These are phyloP conservation scores for Phoeniculus purpureus DNA, from an alignment of 2,797 vertebrate genomes.

Conservation along the genomic window DNA sequence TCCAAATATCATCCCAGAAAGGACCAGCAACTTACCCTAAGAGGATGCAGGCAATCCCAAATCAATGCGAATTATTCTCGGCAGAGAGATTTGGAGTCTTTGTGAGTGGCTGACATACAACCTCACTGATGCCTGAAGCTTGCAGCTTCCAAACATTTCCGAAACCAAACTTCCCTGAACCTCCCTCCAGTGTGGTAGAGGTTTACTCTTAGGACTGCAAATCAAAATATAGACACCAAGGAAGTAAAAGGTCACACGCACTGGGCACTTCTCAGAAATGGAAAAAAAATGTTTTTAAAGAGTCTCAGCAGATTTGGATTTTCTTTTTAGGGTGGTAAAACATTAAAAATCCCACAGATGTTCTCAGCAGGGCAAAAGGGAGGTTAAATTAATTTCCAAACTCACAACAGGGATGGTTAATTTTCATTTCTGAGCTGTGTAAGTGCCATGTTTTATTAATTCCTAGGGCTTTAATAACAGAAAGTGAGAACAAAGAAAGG, in stretches of 20 bases:
- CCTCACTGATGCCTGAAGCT: neutral
- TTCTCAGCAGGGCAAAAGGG: slow-evolving; percentile 16
- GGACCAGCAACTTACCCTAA: neutral
- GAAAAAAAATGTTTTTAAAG: neutral
- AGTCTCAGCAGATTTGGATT: neutral
- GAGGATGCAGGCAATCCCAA: neutral
- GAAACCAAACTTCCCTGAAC: neutral
- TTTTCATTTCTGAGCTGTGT: slow-evolving; percentile 57
- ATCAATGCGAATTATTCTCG: neutral
- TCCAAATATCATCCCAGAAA: neutral
- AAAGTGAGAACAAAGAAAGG: slow-evolving; percentile 61
- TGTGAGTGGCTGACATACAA: neutral
- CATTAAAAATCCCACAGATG: slow-evolving; percentile 45
- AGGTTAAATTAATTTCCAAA: slow-evolving; percentile 58
- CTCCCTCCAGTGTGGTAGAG: neutral
- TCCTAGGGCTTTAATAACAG: slow-evolving; percentile 53
- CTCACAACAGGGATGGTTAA: slow-evolving; percentile 53
- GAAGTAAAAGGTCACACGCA: neutral
- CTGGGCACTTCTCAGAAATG: neutral
- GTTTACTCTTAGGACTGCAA: neutral
- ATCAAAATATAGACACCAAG: neutral
- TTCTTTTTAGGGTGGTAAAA: slow-evolving; percentile 38
- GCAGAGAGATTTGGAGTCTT: neutral
- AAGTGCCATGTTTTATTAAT: slow-evolving; percentile 64
- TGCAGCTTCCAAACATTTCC: neutral